Percentiles rank a stretch among this genome's conserved stretches.
These are phyloP conservation scores for Drosophila anomalata DNA, from an alignment of 2,888 invertebrate species.

Conservation along the genomic window DNA sequence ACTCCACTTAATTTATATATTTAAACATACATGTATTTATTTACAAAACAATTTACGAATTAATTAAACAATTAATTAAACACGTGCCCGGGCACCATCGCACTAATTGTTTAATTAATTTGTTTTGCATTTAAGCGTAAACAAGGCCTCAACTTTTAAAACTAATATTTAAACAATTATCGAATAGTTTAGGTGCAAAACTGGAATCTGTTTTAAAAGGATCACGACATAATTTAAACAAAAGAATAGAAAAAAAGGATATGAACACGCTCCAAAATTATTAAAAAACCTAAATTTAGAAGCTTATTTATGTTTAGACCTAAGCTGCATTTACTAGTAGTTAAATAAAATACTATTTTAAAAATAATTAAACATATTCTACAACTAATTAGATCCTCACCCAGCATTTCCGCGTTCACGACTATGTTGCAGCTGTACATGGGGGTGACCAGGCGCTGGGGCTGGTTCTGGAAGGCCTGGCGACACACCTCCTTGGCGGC, in stretches of 20 bases:
- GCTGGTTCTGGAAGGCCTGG: constrained; percentile 94
- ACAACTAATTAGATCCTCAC: constrained; percentile 83
- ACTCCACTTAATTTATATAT: constrained; percentile 44
- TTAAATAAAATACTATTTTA: constrained; percentile 61
- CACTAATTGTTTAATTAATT: constrained; percentile 81
- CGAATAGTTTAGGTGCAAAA: constrained; percentile 54
- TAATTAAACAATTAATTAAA: constrained; percentile 79
- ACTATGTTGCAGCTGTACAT: constrained; percentile 94
- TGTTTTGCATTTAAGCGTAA: constrained; percentile 76
- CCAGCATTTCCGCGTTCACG: constrained; percentile 93
- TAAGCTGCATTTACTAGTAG: constrained; percentile 84
- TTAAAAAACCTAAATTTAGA: constrained; percentile 58
- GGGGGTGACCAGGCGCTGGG: constrained; percentile 96
- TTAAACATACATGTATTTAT: constrained; percentile 65
- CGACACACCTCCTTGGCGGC: constrained; percentile 94
- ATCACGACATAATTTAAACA: constrained; percentile 8
- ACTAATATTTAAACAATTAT: constrained; percentile 38
- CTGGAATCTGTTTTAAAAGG: constrained; percentile 40
- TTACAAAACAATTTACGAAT: constrained; percentile 76
- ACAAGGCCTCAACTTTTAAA: constrained; percentile 65
- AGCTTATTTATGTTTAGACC: constrained; percentile 78
- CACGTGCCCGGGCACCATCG: constrained; percentile 51
- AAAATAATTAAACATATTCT: constrained; percentile 8
- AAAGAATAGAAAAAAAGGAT: constrained; percentile 16
- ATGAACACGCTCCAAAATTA: constrained; percentile 46